Base-by-base conservation (phyloP, 1,140 invertebrate genomes). In the Nasonia vitripennis region DNA sequence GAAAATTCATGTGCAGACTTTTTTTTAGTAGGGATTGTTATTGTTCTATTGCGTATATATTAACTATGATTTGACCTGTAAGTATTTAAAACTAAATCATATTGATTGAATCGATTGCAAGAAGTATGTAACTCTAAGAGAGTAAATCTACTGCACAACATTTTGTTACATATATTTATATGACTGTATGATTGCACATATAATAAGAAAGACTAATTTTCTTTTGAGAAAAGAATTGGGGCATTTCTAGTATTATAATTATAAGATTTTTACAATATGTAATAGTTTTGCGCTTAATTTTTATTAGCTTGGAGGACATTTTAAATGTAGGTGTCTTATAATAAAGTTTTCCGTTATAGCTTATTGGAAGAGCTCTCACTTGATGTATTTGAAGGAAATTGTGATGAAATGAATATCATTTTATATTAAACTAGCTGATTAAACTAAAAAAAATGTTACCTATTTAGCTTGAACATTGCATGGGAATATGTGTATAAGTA, bases 401-500 rank as follows among this genome's bases (percentile, higher is more conserved):
- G 85, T 86, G 85, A 86, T 86, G 83, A 83, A 83, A 62, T 0
- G 10, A 81, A 70, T 85, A 86, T 78, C 84, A 86, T 86, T 31
- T 51, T 82, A 81, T 82, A 77, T 55, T 71, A 82, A 86, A 70
- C 67, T 86, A 62, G 55, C 78, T 70, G 11, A 81, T 78, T 17
- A 81, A 10, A 71, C 78, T 77, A 9, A 81, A 0, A 82, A 86
- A 82, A 34, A 77, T 77, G 27, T 27, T 27, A 27, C 81, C 14
- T 82, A 37, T 5, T 4, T 37, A 37, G 87, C 87, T 87, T 89
- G 2, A 82, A 86, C 31, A 87, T 86, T 88, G 87, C 78, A 85
- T 87, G 86, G 67, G 78, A 78, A 68, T 27, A 27, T 27, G 27
- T 83, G n/a, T 77, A 37, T 37, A 34, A 34, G 5, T 34, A 81